These are phyloP conservation scores for Melikaiella ostensackeni DNA, from an alignment of 2,888 invertebrate genomes.

Conservation along the genomic window DNA sequence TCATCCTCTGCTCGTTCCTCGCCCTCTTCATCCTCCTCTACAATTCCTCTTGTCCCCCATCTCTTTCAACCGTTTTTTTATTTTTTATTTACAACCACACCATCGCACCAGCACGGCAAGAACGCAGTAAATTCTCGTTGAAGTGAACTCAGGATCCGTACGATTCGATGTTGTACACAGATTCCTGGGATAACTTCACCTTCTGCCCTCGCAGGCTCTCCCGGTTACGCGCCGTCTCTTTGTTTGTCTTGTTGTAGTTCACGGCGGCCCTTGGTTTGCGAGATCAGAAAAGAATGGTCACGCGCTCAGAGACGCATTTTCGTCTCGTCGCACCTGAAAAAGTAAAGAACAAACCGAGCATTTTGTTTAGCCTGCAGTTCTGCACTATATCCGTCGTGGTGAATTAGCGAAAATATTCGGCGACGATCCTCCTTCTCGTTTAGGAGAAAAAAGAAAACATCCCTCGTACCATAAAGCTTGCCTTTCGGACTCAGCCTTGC, in stretches of 20 bases:
- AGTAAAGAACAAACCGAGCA: constrained; percentile 8
- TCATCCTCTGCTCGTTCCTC: constrained; percentile 40
- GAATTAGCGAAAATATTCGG: constrained; percentile 25
- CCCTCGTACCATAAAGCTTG: neutral
- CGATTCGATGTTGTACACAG: constrained; percentile 54
- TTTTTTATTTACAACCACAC: constrained; percentile 36
- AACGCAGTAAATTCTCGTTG: constrained; percentile 52
- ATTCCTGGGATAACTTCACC: constrained; percentile 56
- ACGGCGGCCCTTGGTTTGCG: neutral
- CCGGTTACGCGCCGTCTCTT: constrained; percentile 39
- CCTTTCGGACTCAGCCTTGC: constrained; percentile 9
- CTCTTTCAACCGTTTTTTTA: neutral
- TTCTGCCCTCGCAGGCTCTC: constrained; percentile 41
- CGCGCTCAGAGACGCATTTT: constrained; percentile 21
- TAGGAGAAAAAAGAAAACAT: constrained; percentile 4
- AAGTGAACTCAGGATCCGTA: constrained; percentile 51
- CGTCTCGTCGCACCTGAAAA: constrained; percentile 17
- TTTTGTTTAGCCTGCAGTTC: constrained; percentile 15
- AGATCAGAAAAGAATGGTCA: constrained; percentile 16
- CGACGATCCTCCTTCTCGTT: constrained; percentile 26
- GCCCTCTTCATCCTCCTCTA: constrained; percentile 22
- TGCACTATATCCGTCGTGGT: constrained; percentile 5
- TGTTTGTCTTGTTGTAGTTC: constrained; percentile 12
- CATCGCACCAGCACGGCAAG: constrained; percentile 35
- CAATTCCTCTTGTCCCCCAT: neutral